These are phyloP conservation scores for Chaitophorus viminalis DNA, from an alignment of 2,888 invertebrate species.

Conservation along the genomic window DNA sequence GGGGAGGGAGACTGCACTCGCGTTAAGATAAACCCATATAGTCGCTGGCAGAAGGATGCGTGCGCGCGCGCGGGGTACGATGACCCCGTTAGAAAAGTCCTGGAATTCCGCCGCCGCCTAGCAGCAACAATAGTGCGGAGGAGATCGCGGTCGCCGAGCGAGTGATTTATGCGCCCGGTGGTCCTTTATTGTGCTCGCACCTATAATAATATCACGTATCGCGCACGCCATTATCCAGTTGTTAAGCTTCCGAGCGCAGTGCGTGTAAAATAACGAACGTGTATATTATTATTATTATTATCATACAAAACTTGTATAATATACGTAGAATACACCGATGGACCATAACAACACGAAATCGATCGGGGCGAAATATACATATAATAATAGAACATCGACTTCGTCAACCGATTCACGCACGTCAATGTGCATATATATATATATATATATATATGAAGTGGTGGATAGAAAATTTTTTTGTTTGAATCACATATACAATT, in stretches of 20 bases:
- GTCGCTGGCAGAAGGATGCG: background rate
- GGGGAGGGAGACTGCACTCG: background rate
- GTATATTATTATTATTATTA: too few species aligned
- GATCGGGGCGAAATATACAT: background rate
- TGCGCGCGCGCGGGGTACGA: background rate
- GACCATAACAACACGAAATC: background rate
- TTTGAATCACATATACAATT: too few species aligned
- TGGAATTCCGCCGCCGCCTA: slow-evolving; percentile 19
- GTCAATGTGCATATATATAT: too few species aligned
- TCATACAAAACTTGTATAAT: background rate
- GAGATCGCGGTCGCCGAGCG: slow-evolving; percentile 1
- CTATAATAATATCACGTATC: slow-evolving; percentile 4
- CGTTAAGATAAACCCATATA: slow-evolving; percentile 28
- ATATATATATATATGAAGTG: too few species aligned
- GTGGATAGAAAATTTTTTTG: too few species aligned
- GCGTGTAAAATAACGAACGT: background rate
- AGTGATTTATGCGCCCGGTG: slow-evolving; percentile 58
- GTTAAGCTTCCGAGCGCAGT: slow-evolving; percentile 32
- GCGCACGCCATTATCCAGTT: slow-evolving; percentile 49
- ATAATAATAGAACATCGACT: background rate
- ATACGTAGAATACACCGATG: background rate
- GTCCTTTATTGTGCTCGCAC: slow-evolving; percentile 49
- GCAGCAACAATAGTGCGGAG: background rate
- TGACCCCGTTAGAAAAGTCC: slow-evolving; percentile 58
- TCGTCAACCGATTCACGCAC: too few species aligned